Base-by-base conservation (phyloP, 2,113 vertebrate species). In the Rafetus swinhoei region DNA sequence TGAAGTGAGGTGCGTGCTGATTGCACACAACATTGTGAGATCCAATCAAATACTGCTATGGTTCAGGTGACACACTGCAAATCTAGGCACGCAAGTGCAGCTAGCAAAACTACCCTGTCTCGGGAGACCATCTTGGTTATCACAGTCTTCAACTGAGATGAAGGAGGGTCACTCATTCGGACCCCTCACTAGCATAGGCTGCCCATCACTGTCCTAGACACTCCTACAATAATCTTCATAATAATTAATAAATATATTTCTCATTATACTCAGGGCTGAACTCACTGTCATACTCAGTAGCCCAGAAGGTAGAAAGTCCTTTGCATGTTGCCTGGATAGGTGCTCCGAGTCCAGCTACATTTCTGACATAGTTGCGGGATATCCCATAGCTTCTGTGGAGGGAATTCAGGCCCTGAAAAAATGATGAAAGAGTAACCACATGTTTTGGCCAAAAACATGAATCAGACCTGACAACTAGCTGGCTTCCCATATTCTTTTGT, bases 271-370 rank as follows among this genome's bases (percentile, higher is more conserved):
- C 22, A n/a, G 19, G 45, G 22, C 13, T n/a, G 45, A 76, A 95
- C 91, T 93, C 69, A 95, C 94, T 65, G 21, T 52, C 18, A 53
- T 53, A 86, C 62, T 95, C 92, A 4, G 72, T 65, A 21, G 94
- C 92, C 94, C 89, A 91, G 74, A 91, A 95, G 72, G 94, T 95
- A 22, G 86, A 82, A 16, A 95, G 29, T 56, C 94, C 92, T 85
- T 81, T 82, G 27, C 92, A 91, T 11, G 93, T 90, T 6, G 89
- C 90, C 82, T 89, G 69, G 21, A 81, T 72, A 25, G 94, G 86
- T 6, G 6, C 29, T 16, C 92, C 92, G 54, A 83, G 72, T 29
- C 62, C 55, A 60, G 84, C 52, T 16, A 91, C 11, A 22, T 95
- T 82, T 13, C 5, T 57, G 25, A 95, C 86, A 56, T 81, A 50